phyloP scores from a whole-genome alignment of 92 coral and sea anemone genomes.

The Muricea muricata region DNA sequence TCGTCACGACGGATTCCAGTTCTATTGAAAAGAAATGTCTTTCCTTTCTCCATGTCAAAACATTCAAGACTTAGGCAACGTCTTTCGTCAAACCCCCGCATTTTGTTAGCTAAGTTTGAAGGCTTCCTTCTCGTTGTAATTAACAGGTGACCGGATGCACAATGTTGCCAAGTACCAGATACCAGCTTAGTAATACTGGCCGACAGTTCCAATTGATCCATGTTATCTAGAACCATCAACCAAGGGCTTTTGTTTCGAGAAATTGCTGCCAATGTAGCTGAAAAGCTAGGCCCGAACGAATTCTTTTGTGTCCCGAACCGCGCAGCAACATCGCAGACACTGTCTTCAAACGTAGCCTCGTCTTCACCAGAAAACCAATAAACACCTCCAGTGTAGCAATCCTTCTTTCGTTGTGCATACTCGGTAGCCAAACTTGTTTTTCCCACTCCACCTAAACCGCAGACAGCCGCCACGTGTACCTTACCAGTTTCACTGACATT shows the following conservation, averaged over 20 bases:
- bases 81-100: constrained; percentile 67
- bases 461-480: constrained; percentile 57
- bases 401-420: not conserved
- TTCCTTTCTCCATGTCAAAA: constrained; percentile 1
- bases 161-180: constrained; percentile 74
- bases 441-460: constrained; percentile 17
- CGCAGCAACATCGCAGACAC: not conserved
- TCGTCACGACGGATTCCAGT: not conserved
- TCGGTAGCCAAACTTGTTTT: constrained; percentile 45
- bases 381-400: not conserved
- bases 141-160: constrained; percentile 68
- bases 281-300: constrained; percentile 39
- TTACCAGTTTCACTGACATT: not conserved
- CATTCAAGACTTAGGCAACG: constrained; percentile 3
- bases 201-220: constrained; percentile 76
- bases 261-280: constrained; percentile 68
- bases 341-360: not conserved
- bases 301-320: not conserved
- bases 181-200: constrained; percentile 67
- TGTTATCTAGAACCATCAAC: constrained; percentile 78
- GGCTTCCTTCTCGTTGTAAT: constrained; percentile 80
- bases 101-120: constrained; percentile 54
- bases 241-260: constrained; percentile 47
- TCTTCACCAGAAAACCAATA: not conserved
- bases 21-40: not conserved